phyloP scores from a whole-genome alignment of 2,888 invertebrate species.

The Drosophila pseudotakahashii region DNA sequence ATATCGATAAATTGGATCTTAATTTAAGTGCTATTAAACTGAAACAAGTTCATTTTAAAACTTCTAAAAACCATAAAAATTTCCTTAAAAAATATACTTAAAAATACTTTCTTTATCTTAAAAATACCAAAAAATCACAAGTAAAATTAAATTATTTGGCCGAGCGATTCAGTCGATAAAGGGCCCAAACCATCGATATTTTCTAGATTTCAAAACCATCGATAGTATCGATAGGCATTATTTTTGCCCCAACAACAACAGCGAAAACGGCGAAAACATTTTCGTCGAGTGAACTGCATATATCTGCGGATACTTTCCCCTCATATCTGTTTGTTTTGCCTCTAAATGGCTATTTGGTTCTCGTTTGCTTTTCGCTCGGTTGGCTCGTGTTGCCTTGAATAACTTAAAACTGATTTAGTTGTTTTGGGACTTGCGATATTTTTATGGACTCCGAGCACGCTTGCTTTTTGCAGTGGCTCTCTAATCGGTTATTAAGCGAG shows the following conservation, averaged over 20 bases:
- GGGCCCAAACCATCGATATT: too few relatives aligned
- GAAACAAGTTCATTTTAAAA: too few relatives aligned
- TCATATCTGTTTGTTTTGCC: constrained; percentile 19
- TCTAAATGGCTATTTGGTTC: constrained; percentile 46
- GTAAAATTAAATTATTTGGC: too few relatives aligned
- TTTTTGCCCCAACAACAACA: background rate
- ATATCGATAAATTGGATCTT: too few relatives aligned
- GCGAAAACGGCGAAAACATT: background rate
- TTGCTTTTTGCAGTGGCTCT: background rate
- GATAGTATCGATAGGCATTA: too few relatives aligned
- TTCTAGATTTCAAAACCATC: too few relatives aligned
- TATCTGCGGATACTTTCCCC: background rate
- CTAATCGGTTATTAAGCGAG: constrained; percentile 16
- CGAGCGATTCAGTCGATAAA: too few relatives aligned
- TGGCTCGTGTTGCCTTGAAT: constrained; percentile 43
- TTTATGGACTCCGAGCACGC: constrained; percentile 29
- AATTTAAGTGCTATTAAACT: too few relatives aligned
- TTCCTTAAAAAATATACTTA: too few relatives aligned
- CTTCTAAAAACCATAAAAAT: too few relatives aligned
- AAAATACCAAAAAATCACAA: too few relatives aligned
- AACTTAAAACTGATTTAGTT: constrained; percentile 56
- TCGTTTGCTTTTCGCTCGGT: constrained; percentile 28
- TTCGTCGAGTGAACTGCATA: constrained; percentile 3
- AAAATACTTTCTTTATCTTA: too few relatives aligned
- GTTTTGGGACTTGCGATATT: constrained; percentile 46